Evolutionary conservation across 2,797 vertebrate species (phyloP).

Genomic region (Babyrousa celebensis): DNA sequence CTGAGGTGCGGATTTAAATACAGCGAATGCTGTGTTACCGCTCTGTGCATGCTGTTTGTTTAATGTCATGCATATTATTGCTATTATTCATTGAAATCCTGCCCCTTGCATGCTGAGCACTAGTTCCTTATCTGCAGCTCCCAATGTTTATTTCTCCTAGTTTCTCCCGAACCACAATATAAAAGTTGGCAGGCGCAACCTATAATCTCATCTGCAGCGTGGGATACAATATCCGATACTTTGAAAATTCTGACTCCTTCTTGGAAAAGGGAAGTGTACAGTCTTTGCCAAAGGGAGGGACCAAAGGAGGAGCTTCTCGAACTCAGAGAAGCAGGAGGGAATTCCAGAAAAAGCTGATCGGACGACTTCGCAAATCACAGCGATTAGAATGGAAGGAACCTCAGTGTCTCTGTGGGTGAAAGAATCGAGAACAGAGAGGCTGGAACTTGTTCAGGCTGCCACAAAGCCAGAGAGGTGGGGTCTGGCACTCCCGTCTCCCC

Average conservation of each 20-base stretch:
- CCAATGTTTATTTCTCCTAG: neutral
- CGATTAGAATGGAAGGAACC: neutral
- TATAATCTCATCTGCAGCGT: slow-evolving; percentile 28
- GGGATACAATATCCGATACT: neutral
- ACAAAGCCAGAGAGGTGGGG: neutral
- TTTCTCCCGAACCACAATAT: slow-evolving; percentile 24
- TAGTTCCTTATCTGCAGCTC: neutral
- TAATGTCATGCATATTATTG: neutral
- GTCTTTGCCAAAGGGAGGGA: slow-evolving; percentile 23
- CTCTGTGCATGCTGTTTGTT: neutral
- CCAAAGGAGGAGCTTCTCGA: neutral
- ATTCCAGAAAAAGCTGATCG: neutral
- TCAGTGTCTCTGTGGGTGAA: neutral
- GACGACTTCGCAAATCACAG: neutral
- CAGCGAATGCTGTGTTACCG: neutral
- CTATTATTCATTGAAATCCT: neutral
- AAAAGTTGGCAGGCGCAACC: slow-evolving; percentile 41
- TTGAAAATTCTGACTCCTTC: slow-evolving; percentile 37
- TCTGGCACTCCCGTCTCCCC: neutral
- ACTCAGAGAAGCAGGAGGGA: neutral
- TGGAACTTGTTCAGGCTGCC: slow-evolving; percentile 3
- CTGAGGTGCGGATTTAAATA: neutral
- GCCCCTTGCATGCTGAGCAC: neutral
- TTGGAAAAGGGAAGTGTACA: neutral
- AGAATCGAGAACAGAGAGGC: neutral